Percentiles rank a stretch among this genome's conserved stretches.
Evolutionary conservation across 2,113 vertebrate species (phyloP).

Genomic region (Dasypus novemcinctus): DNA sequence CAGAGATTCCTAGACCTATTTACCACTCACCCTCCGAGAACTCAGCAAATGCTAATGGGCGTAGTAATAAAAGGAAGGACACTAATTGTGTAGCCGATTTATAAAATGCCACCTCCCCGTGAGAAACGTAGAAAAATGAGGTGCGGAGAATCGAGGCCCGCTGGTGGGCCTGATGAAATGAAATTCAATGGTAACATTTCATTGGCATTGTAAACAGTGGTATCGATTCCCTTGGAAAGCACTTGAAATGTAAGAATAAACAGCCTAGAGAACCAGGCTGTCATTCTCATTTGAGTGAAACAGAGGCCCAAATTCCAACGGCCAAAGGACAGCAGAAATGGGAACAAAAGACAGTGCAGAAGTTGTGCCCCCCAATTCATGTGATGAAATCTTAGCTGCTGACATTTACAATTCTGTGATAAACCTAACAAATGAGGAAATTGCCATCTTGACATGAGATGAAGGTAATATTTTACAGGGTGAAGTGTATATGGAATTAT

Average conservation of each 20-base stretch:
- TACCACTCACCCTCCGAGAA: not conserved
- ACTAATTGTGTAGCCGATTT: not conserved
- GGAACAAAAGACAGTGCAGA: not conserved
- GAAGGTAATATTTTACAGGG: not conserved
- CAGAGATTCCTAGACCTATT: not conserved
- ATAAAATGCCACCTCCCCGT: not conserved
- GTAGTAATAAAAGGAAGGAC: not conserved
- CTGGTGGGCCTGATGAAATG: not conserved
- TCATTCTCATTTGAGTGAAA: conserved; percentile 5
- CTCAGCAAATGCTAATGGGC: not conserved
- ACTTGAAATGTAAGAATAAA: not conserved
- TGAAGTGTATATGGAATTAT: not conserved
- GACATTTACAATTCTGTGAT: not conserved
- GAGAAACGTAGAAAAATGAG: conserved; percentile 22
- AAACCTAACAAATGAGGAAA: not conserved
- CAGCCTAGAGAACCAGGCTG: not conserved
- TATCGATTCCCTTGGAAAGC: not conserved
- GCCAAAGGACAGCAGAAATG: not conserved
- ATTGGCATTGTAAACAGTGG: not conserved
- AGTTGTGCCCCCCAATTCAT: not conserved
- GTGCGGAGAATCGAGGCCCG: not conserved
- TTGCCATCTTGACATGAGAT: not conserved
- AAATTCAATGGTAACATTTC: conserved; percentile 7
- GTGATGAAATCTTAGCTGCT: not conserved
- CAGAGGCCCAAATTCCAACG: conserved; percentile 38